phyloP scores from a whole-genome alignment of 1,140 invertebrate genomes.

The Goniozus legneri region DNA sequence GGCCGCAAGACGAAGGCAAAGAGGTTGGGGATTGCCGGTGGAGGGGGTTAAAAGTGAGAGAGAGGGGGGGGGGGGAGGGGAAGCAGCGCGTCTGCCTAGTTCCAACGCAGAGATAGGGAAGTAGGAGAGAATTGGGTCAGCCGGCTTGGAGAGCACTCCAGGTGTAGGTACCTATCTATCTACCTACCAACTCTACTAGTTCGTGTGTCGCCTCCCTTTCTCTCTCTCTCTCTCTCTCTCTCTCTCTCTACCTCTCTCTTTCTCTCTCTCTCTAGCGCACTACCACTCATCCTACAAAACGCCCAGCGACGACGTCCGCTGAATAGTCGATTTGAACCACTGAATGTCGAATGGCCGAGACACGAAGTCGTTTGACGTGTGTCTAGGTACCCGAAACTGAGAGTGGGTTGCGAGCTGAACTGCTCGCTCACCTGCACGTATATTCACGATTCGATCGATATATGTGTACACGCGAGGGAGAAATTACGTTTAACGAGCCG shows the following conservation, averaged over 20 bases:
- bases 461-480: too few relatives aligned
- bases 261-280: too few relatives aligned
- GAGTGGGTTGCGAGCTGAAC: too few relatives aligned
- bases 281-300: neutral
- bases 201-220: too few relatives aligned
- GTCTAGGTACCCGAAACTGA: too few relatives aligned
- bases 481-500: too few relatives aligned
- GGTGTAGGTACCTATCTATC: slow-evolving; percentile 29
- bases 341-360: neutral
- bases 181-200: too few relatives aligned
- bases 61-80: slow-evolving; percentile 2
- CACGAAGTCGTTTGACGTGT: too few relatives aligned
- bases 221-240: neutral
- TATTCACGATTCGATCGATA: too few relatives aligned
- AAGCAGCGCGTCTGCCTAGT: too few relatives aligned
- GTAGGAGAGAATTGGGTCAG: slow-evolving; percentile 40
- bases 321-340: neutral
- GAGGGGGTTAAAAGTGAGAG: neutral
- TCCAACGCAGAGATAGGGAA: neutral
- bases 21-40: neutral
- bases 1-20: neutral
- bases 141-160: slow-evolving; percentile 36
- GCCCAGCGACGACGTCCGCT: neutral
- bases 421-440: too few relatives aligned
- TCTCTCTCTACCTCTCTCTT: too few relatives aligned